phyloP scores from a whole-genome alignment of 2,888 invertebrate genomes.

The Oscheius sp. region DNA sequence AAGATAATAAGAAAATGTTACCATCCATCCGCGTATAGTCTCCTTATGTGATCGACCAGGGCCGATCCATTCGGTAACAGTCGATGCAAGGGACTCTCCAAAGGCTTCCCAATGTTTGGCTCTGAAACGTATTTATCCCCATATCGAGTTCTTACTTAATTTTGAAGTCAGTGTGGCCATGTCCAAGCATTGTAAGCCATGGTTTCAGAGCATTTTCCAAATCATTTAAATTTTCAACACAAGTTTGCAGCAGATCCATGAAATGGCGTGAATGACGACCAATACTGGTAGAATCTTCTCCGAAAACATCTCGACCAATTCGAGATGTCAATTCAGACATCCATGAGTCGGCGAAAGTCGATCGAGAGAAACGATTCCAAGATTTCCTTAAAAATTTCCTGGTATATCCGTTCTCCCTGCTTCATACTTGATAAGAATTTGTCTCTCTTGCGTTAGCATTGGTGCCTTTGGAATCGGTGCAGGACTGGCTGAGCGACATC shows the following conservation, averaged over 20 bases:
- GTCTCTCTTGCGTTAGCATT: constrained; percentile 25
- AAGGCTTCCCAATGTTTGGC: constrained; percentile 64
- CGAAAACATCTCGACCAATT: constrained; percentile 31
- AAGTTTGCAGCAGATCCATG: constrained; percentile 54
- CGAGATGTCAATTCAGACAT: constrained; percentile 32
- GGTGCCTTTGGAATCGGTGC: constrained; percentile 37
- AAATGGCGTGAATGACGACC: constrained; percentile 58
- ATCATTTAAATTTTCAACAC: constrained; percentile 59
- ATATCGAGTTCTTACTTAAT: constrained; percentile 46
- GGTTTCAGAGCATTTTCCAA: constrained; percentile 55
- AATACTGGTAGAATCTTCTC: constrained; percentile 35
- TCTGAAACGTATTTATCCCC: constrained; percentile 29
- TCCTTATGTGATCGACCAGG: constrained; percentile 62
- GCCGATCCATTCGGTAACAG: constrained; percentile 56
- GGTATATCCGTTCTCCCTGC: not conserved
- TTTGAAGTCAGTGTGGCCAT: constrained; percentile 59
- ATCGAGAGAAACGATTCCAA: constrained; percentile 57
- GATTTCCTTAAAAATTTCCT: constrained; percentile 50
- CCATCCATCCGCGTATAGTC: constrained; percentile 62
- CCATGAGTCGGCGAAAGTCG: constrained; percentile 47
- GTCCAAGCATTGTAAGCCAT: constrained; percentile 60
- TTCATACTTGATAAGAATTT: constrained; percentile 19
- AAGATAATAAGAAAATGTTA: not conserved
- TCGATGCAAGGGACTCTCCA: constrained; percentile 53
- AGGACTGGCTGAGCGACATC: constrained; percentile 54